phyloP scores from a whole-genome alignment of 53 echinoderm and acorn worm genomes.

The Antedon mediterranea region DNA sequence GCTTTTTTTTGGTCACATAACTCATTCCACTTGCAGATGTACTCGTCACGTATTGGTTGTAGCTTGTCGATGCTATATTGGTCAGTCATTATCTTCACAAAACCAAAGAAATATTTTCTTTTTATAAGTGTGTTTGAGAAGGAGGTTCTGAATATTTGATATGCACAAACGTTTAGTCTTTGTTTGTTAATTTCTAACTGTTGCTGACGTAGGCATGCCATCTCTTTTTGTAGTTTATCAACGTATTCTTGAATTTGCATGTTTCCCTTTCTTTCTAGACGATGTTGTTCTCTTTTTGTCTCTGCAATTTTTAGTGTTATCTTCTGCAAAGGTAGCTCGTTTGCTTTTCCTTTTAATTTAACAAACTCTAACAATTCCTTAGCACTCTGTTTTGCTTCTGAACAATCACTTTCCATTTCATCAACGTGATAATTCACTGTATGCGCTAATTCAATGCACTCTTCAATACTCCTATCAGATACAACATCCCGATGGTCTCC shows the following conservation, averaged over 20 bases:
- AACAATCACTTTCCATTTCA: background rate
- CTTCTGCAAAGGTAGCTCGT: background rate
- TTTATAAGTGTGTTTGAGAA: background rate
- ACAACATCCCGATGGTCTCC: background rate
- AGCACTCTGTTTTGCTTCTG: background rate
- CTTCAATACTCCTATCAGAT: background rate
- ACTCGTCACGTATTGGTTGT: slow-evolving; percentile 7
- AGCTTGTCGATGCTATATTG: slow-evolving; percentile 4
- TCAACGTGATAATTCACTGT: background rate
- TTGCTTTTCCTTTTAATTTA: background rate
- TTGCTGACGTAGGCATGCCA: background rate
- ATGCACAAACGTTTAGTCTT: background rate
- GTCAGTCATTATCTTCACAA: slow-evolving; percentile 4
- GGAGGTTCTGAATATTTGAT: background rate
- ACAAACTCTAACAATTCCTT: background rate
- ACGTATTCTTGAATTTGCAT: background rate
- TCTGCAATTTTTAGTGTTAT: background rate
- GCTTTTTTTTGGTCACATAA: slow-evolving; percentile 8
- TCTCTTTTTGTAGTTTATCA: background rate
- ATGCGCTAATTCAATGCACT: background rate
- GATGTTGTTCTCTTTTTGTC: background rate
- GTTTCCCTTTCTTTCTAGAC: background rate
- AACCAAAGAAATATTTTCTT: slow-evolving; percentile 10
- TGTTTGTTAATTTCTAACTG: background rate
- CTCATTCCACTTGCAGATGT: background rate